Conservation (phyloP, 2,888 invertebrate genomes). For the Dermolepida albohirtum region DNA sequence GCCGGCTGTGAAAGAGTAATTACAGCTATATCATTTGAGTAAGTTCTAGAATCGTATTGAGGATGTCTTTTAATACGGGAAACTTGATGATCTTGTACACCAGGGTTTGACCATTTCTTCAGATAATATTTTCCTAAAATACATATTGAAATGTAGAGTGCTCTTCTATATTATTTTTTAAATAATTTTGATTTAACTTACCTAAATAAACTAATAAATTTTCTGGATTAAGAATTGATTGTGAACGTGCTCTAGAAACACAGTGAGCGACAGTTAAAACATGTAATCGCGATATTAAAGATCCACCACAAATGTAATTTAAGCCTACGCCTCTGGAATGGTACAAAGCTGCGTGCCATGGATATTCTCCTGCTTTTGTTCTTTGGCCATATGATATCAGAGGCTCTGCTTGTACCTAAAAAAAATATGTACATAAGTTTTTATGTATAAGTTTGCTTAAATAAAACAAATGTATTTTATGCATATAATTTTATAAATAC, state of each 20-base stretch:
- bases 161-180: not conserved
- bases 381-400: slow-evolving; percentile 71
- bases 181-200: slow-evolving; percentile 37
- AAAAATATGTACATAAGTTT: not conserved
- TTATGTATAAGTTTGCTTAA: no score
- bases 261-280: slow-evolving; percentile 62
- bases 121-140: slow-evolving; percentile 61
- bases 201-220: slow-evolving; percentile 62
- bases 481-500: no score
- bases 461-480: no score
- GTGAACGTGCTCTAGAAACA: slow-evolving; percentile 57
- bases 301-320: slow-evolving; percentile 61
- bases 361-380: slow-evolving; percentile 74
- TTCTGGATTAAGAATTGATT: slow-evolving; percentile 56
- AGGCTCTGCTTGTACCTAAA: slow-evolving; percentile 64
- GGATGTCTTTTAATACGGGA: slow-evolving; percentile 58
- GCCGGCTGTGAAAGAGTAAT: slow-evolving; percentile 55
- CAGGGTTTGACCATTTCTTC: slow-evolving; percentile 59
- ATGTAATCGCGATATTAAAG: slow-evolving; percentile 56
- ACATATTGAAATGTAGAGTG: not conserved
- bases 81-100: slow-evolving; percentile 61
- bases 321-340: slow-evolving; percentile 64
- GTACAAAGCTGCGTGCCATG: slow-evolving; percentile 77
- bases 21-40: slow-evolving; percentile 60
- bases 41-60: slow-evolving; percentile 57